These are phyloP conservation scores for Ursus arctos DNA, from an alignment of 2,113 vertebrate genomes.

Conservation along the genomic window DNA sequence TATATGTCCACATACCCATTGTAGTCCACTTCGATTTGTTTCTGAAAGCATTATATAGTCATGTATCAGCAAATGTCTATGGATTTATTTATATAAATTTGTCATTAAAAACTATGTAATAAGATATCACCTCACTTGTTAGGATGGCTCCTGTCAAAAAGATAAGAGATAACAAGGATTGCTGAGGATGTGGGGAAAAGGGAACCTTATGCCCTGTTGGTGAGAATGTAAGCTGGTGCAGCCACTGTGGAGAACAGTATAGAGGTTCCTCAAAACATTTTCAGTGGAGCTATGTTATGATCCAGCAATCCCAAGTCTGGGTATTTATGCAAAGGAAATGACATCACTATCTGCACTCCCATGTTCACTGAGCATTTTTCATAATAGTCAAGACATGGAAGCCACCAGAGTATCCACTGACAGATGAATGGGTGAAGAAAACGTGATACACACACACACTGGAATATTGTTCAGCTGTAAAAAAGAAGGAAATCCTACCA, in stretches of 20 bases:
- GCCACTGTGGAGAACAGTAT: not conserved
- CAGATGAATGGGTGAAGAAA: not conserved
- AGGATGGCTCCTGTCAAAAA: not conserved
- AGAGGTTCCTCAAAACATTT: not conserved
- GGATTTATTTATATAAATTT: slow-evolving; percentile 42
- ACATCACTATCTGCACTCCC: not conserved
- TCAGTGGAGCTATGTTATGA: not conserved
- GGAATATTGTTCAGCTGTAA: not conserved
- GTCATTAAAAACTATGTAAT: not conserved
- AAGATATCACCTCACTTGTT: not conserved
- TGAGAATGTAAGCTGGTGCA: not conserved
- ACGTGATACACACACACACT: not conserved
- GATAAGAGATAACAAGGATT: not conserved
- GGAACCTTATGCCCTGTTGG: not conserved
- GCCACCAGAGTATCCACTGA: not conserved
- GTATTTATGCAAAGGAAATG: not conserved
- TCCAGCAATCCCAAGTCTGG: not conserved
- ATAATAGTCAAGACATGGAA: not conserved
- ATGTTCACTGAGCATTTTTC: not conserved
- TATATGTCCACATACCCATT: slow-evolving; percentile 43
- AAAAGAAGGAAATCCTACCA: not conserved
- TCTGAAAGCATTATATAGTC: slow-evolving; percentile 55
- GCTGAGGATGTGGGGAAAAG: not conserved
- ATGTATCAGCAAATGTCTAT: not conserved
- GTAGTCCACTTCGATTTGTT: slow-evolving; percentile 67